phyloP scores from a whole-genome alignment of 1,140 invertebrate genomes.

The Drosophila chauvacae region DNA sequence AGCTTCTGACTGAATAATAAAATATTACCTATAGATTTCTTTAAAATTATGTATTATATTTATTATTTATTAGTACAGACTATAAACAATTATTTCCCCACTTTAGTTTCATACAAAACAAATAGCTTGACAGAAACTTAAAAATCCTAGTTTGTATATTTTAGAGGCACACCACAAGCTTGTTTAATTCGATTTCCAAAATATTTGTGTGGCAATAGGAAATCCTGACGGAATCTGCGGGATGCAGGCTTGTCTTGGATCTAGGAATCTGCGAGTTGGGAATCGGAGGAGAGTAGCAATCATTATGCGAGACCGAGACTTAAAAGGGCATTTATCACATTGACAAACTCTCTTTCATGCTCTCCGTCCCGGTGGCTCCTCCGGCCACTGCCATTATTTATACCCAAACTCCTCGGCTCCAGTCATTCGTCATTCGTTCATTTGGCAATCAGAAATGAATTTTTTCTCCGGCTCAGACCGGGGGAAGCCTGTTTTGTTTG shows the following conservation, averaged over 20 bases:
- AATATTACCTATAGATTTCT: neutral
- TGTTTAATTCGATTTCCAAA: neutral
- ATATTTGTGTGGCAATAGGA: neutral
- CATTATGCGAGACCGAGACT: slow-evolving; percentile 72
- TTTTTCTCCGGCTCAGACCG: slow-evolving; percentile 8
- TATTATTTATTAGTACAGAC: too few relatives aligned
- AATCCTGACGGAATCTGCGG: neutral
- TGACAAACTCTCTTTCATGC: slow-evolving; percentile 49
- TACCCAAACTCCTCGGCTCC: slow-evolving; percentile 8
- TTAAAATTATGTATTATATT: neutral
- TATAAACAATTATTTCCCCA: neutral
- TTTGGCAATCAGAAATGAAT: slow-evolving; percentile 57
- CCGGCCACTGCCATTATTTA: slow-evolving; percentile 7
- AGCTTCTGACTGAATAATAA: too few relatives aligned
- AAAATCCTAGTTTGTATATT: neutral
- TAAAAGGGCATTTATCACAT: slow-evolving; percentile 80
- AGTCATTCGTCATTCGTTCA: slow-evolving; percentile 55
- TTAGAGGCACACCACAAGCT: neutral
- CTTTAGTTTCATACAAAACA: neutral
- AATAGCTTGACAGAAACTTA: neutral
- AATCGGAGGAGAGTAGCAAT: slow-evolving; percentile 12
- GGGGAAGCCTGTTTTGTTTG: slow-evolving; percentile 11
- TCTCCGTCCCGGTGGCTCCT: neutral
- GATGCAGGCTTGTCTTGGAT: neutral
- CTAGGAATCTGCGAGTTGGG: neutral